Conservation (phyloP, 1,140 invertebrate genomes). For the Apis mellifera region DNA sequence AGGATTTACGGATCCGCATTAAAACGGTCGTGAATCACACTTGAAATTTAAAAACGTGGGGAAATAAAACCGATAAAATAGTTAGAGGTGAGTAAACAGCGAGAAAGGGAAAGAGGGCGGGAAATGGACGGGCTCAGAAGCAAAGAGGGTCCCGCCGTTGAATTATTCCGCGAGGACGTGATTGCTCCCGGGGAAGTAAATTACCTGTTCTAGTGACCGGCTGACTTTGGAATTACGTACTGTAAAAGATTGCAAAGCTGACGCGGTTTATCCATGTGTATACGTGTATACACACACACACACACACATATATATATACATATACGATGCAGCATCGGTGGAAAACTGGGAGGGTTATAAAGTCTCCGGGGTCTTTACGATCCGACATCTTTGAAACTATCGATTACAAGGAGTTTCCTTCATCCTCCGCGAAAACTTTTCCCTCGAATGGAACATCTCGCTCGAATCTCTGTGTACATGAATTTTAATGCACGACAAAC, state of each 20-base stretch:
- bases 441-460: neutral
- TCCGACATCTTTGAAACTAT: slow-evolving; percentile 57
- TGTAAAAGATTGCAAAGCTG: slow-evolving; percentile 61
- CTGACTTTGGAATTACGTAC: slow-evolving; percentile 38
- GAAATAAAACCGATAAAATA: neutral
- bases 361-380: slow-evolving; percentile 53
- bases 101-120: neutral
- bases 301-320: neutral
- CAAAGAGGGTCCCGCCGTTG: slow-evolving; percentile 16
- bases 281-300: neutral
- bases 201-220: slow-evolving; percentile 54
- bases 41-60: neutral
- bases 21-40: neutral
- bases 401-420: slow-evolving; percentile 54
- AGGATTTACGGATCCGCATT: neutral
- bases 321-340: slow-evolving; percentile 8
- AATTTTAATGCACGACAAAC: slow-evolving; percentile 16
- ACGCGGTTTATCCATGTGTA: slow-evolving; percentile 42
- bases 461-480: neutral
- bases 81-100: neutral
- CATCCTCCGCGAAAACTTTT: slow-evolving; percentile 17
- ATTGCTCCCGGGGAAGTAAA: slow-evolving; percentile 60
- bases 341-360: slow-evolving; percentile 46
- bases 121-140: neutral
- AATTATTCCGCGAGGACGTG: slow-evolving; percentile 58